Percentiles rank a stretch among this genome's conserved stretches.
These are phyloP conservation scores for Aplodontia rufa DNA, from an alignment of 2,113 vertebrate genomes.

Conservation along the genomic window DNA sequence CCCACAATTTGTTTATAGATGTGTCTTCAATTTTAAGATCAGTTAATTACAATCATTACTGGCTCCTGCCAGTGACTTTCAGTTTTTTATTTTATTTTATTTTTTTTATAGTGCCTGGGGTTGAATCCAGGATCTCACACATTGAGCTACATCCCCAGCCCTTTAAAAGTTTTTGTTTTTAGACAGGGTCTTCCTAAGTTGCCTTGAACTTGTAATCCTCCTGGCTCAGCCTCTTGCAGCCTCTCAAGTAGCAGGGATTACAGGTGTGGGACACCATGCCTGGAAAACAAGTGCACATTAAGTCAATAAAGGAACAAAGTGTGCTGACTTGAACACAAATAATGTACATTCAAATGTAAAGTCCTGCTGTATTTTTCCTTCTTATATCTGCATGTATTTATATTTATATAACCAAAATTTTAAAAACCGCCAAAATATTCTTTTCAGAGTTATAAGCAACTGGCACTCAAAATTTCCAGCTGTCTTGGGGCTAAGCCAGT, in stretches of 20 bases:
- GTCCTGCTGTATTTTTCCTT: background rate
- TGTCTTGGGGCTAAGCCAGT: background rate
- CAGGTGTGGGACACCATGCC: background rate
- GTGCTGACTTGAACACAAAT: background rate
- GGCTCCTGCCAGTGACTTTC: background rate
- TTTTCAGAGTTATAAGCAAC: background rate
- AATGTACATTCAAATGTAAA: background rate
- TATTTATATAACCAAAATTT: background rate
- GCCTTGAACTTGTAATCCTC: background rate
- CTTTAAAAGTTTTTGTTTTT: background rate
- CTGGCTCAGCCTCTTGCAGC: background rate
- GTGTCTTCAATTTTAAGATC: background rate
- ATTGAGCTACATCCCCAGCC: background rate
- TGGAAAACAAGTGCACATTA: background rate
- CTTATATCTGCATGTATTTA: background rate
- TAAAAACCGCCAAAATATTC: background rate
- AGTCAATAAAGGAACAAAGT: background rate
- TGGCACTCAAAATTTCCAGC: background rate
- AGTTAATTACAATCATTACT: background rate
- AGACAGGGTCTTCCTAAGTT: background rate
- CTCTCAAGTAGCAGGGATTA: background rate
- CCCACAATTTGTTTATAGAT: background rate
- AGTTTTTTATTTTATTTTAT: background rate
- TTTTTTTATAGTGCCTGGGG: too few relatives aligned
- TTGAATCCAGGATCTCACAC: background rate